phyloP scores from a whole-genome alignment of 2,113 vertebrate species.

The Collichthys lucidus region DNA sequence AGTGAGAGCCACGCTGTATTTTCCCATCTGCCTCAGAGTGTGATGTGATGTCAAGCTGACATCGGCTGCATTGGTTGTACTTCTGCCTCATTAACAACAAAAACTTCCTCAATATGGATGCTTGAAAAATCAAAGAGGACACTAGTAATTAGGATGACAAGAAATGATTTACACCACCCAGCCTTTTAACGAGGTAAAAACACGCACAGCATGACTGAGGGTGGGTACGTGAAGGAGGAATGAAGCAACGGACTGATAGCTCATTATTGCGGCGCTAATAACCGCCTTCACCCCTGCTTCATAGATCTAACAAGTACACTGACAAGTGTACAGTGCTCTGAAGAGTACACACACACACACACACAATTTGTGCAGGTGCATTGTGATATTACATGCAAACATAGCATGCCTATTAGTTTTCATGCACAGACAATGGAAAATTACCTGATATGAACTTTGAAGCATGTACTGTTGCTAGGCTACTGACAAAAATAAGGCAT shows the following conservation, averaged over 20 bases:
- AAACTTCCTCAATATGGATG: conserved; percentile 18
- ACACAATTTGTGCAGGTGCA: not conserved
- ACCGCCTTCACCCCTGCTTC: conserved; percentile 22
- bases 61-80: not conserved
- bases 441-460: not conserved
- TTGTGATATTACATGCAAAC: not conserved
- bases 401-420: not conserved
- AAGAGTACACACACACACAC: not conserved
- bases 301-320: conserved; percentile 52
- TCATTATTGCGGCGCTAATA: conserved; percentile 54
- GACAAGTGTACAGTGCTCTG: conserved; percentile 8
- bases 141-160: conserved; percentile 35
- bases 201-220: not conserved
- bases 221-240: not conserved
- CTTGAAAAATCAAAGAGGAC: conserved; percentile 45
- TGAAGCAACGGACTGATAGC: conserved; percentile 20
- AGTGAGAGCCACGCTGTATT: not conserved
- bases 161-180: conserved; percentile 9
- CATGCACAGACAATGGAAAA: not conserved
- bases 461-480: conserved; percentile 66
- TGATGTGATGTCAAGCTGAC: conserved; percentile 32
- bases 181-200: conserved; percentile 22
- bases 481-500: conserved; percentile 43
- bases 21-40: not conserved
- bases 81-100: conserved; percentile 45